Evolutionary conservation across 2,797 vertebrate genomes (phyloP), one percentile per base, ranked within the genome.

Genomic region (Cottoperca gobio): DNA sequence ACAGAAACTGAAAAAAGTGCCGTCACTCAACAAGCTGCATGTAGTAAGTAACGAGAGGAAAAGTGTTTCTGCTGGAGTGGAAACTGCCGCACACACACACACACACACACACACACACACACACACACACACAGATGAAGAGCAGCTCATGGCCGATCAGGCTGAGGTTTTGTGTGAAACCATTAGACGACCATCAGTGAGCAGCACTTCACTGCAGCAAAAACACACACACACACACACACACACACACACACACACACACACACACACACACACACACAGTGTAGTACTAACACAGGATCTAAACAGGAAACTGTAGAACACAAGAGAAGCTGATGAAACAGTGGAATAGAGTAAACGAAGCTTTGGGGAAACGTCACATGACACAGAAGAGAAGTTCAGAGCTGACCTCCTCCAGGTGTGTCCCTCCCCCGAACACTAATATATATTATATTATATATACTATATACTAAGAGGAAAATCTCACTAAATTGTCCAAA

Each of bases 151-250:
- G 52, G 46, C 19, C 43, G 16, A 60, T 50, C 70, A 68, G 73
- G 65, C 68, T 68, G 74, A 84, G 82, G 84, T 72, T 85, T 84
- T 80, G 85, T 82, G 73, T 82, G 87, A 84, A 82, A 84, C 79
- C 85, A 85, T 89, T 78, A 84, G 81, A 73, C 40, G 53, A 75
- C 78, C 78, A 86, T 78, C 77, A 54, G 70, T 58, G 77, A 73
- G 73, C 69, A 66, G 73, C 74, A 70, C 62, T 80, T 80, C 52
- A 79, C 78, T 82, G 57, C 67, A 61, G 48, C 54, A 43, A 0
- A 26, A 23, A 37, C 60, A 76, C 60, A 76, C 53, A 71, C 54
- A 59, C 26, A 43, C 73, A 63, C 37, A 53, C 59, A 61, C 52
- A 67, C 21, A 66, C 59, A 70, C 35, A 71, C 57, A 57, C 46